Conservation (phyloP, 2,113 vertebrate species). For the Channa maculata region DNA sequence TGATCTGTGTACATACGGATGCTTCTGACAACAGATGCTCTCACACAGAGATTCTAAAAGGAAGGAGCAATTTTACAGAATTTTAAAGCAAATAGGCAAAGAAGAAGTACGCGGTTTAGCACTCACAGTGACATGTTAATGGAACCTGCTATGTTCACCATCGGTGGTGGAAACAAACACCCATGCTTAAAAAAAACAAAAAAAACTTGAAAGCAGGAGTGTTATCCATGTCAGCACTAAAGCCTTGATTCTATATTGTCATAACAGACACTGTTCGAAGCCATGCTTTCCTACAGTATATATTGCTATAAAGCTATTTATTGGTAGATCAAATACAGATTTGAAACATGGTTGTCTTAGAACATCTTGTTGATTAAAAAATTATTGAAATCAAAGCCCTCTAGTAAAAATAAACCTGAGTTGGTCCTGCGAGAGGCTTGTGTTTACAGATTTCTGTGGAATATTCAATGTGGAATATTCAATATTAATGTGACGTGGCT, state of each 20-base stretch:
- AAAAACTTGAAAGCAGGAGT: slow-evolving; percentile 48
- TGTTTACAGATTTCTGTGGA: background rate
- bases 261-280: slow-evolving; percentile 24
- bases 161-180: slow-evolving; percentile 27
- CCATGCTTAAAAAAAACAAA: slow-evolving; percentile 40
- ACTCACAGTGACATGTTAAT: slow-evolving; percentile 60
- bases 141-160: slow-evolving; percentile 33
- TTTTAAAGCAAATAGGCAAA: slow-evolving; percentile 30
- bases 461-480: background rate
- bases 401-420: background rate
- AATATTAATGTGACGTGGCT: background rate
- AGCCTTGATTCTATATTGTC: slow-evolving; percentile 35
- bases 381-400: background rate
- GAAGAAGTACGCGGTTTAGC: slow-evolving; percentile 42
- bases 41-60: slow-evolving; percentile 32
- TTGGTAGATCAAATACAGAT: background rate
- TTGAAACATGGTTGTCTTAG: background rate
- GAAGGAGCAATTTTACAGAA: slow-evolving; percentile 37
- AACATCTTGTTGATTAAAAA: background rate
- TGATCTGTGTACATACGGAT: slow-evolving; percentile 6
- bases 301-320: slow-evolving; percentile 10
- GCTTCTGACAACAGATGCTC: slow-evolving; percentile 16
- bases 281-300: slow-evolving; percentile 1
- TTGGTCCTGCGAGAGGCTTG: background rate
- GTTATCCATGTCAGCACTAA: slow-evolving; percentile 51